Percentiles rank a stretch among this genome's conserved stretches.
Conservation (phyloP, 2,888 invertebrate species). For the Phlogophora meticulosa region DNA sequence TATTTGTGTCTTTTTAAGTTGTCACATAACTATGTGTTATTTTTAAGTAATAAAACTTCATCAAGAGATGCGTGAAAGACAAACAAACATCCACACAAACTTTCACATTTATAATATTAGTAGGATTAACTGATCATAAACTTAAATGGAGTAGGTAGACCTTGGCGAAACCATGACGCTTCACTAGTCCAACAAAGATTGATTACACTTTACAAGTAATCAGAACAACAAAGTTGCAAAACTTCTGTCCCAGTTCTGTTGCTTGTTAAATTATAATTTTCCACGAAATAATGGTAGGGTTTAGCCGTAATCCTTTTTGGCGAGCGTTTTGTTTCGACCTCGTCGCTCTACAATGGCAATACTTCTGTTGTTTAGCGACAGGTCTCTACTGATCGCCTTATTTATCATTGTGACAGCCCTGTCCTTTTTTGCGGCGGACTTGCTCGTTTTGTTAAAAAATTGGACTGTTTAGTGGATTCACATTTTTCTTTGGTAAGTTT, state of each 20-base stretch:
- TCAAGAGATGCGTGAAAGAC: too few relatives aligned
- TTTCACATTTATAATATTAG: too few relatives aligned
- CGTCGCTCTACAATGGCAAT: conserved; percentile 43
- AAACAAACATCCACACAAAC: too few relatives aligned
- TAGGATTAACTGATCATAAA: background rate
- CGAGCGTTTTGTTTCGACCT: conserved; percentile 54
- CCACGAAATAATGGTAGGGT: conserved; percentile 54
- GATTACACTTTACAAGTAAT: conserved; percentile 53
- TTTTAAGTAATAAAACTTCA: too few relatives aligned
- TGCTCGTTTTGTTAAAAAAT: conserved; percentile 13
- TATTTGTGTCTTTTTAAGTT: too few relatives aligned
- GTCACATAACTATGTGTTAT: too few relatives aligned
- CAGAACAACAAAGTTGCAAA: conserved; percentile 58
- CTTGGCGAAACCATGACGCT: conserved; percentile 1
- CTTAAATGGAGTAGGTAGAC: background rate
- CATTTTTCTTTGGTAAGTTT: background rate
- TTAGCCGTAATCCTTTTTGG: conserved; percentile 64
- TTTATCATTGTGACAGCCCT: conserved; percentile 19
- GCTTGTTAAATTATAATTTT: conserved; percentile 69
- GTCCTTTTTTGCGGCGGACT: conserved; percentile 21
- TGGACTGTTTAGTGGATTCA: too few relatives aligned
- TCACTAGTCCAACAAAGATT: conserved; percentile 35
- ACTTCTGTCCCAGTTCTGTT: conserved; percentile 60
- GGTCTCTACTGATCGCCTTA: conserved; percentile 25
- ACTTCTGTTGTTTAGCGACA: conserved; percentile 42